Evolutionary conservation across 2,888 invertebrate genomes (phyloP).

Genomic region (Chrysolina americana): DNA sequence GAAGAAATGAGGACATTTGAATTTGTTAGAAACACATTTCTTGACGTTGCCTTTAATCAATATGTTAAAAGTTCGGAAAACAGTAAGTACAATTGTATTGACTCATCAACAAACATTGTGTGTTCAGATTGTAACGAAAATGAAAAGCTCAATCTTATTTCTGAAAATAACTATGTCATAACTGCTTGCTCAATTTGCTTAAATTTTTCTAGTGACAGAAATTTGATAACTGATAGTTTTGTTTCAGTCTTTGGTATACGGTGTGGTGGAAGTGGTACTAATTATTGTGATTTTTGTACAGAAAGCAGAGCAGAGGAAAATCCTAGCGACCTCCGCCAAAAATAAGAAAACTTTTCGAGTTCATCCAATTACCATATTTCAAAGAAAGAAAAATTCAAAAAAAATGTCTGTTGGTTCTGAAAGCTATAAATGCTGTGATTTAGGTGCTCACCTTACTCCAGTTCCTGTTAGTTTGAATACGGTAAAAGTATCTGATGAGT

Average conservation of each 20-base stretch:
- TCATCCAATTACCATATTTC: background rate
- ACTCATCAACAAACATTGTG: no score
- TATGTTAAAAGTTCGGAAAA: no score
- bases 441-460: no score
- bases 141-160: background rate
- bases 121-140: background rate
- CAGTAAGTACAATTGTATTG: no score
- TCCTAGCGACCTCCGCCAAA: background rate
- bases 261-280: background rate
- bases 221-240: background rate
- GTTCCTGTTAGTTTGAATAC: no score
- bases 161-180: conserved; percentile 6
- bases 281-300: conserved; percentile 10
- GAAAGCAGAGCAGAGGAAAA: background rate
- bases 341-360: background rate
- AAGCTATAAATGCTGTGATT: no score
- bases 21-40: no score
- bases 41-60: no score
- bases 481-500: no score
- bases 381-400: background rate
- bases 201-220: background rate
- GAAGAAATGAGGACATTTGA: no score
- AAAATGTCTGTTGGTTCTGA: conserved; percentile 6
- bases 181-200: conserved; percentile 3
- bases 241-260: background rate